Conservation (phyloP, 1,140 invertebrate species). For the Pachyrhynchus sulphureomaculatus region DNA sequence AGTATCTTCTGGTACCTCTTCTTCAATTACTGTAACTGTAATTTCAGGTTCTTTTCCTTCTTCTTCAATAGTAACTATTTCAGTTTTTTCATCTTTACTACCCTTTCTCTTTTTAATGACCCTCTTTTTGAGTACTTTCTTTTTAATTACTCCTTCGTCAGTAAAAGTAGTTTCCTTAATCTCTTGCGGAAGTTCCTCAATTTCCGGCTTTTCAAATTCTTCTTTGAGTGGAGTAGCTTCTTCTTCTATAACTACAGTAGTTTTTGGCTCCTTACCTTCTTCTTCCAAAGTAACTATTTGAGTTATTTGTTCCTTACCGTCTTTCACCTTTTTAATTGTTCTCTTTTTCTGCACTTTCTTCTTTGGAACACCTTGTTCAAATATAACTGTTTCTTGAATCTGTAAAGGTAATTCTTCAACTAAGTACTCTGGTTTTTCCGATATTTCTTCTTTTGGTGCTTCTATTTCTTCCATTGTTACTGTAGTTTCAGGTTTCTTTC, state of each 20-base stretch:
- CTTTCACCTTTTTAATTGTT: constrained; percentile 48
- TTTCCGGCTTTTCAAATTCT: constrained; percentile 41
- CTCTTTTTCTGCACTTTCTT: constrained; percentile 47
- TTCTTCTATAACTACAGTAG: no score
- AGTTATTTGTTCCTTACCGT: constrained; percentile 43
- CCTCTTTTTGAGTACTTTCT: constrained; percentile 37
- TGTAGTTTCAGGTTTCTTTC: constrained; percentile 45
- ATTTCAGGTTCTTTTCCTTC: constrained; percentile 49
- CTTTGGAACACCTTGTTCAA: constrained; percentile 38
- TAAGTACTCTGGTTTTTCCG: constrained; percentile 39
- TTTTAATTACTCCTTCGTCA: constrained; percentile 41
- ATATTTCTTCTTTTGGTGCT: constrained; percentile 30
- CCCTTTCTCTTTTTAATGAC: constrained; percentile 42
- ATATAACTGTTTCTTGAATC: constrained; percentile 37
- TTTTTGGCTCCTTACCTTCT: constrained; percentile 44
- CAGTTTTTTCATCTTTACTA: constrained; percentile 39
- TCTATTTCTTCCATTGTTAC: constrained; percentile 41
- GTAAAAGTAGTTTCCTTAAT: constrained; percentile 39
- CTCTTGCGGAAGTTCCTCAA: constrained; percentile 36
- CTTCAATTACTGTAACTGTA: constrained; percentile 49
- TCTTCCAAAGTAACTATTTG: constrained; percentile 48
- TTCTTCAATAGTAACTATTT: constrained; percentile 46
- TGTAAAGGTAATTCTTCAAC: constrained; percentile 50
- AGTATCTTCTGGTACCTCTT: constrained; percentile 31
- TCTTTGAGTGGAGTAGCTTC: no score